phyloP scores from a whole-genome alignment of 2,797 vertebrate genomes.

The Crypturellus tataupa region DNA sequence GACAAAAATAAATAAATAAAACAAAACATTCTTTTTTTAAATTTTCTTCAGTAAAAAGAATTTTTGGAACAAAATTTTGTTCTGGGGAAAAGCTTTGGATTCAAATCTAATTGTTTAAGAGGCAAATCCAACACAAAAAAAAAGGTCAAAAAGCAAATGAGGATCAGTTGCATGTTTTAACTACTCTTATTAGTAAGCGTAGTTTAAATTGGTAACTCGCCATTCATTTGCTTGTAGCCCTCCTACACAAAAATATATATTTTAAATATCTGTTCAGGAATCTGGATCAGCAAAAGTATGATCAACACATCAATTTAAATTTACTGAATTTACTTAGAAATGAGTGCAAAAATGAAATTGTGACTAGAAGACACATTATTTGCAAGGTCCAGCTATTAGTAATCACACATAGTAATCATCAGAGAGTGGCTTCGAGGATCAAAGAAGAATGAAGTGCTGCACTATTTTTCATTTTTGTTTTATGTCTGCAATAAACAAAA shows the following conservation, averaged over 20 bases:
- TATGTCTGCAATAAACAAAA: conserved; percentile 23
- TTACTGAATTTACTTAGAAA: background rate
- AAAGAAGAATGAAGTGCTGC: background rate
- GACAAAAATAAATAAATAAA: background rate
- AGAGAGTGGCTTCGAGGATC: background rate
- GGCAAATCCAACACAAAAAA: background rate
- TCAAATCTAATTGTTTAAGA: background rate
- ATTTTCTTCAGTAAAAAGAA: background rate
- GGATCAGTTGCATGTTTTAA: background rate
- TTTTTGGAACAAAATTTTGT: background rate
- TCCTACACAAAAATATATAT: background rate
- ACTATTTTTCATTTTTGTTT: background rate
- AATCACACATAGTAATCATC: conserved; percentile 41
- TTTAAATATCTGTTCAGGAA: background rate
- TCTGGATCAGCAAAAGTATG: background rate
- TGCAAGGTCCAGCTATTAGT: background rate
- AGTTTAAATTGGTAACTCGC: background rate
- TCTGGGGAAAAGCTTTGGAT: background rate
- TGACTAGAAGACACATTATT: background rate
- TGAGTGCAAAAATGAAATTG: background rate
- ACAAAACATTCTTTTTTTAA: no score
- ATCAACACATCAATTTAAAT: background rate
- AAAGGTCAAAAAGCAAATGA: background rate
- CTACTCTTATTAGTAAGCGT: background rate
- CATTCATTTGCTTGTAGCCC: background rate